Conservation (phyloP, 1,140 invertebrate species). For the Drosophila obscura region DNA sequence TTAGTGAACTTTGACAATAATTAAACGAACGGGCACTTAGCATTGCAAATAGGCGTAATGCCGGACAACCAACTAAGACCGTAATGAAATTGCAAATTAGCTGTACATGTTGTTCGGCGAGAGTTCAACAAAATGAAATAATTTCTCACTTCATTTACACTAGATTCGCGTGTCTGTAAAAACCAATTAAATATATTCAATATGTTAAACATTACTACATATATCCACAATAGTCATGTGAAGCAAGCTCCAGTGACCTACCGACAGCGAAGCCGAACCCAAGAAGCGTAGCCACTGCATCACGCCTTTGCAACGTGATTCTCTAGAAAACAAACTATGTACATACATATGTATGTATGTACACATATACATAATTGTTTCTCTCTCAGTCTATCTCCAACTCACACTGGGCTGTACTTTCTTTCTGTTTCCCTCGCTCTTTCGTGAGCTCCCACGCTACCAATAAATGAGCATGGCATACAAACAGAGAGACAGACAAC, state of each 20-base stretch:
- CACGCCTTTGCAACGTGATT: conserved; percentile 69
- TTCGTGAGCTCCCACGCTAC: conserved; percentile 16
- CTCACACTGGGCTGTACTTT: conserved; percentile 4
- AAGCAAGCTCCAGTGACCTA: conserved; percentile 4
- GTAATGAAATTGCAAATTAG: conserved; percentile 24
- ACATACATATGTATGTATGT: neutral
- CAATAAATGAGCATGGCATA: neutral
- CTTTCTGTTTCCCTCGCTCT: conserved; percentile 2
- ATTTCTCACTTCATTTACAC: neutral
- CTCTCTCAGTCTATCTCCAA: neutral
- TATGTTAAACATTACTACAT: no score
- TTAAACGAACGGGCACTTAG: conserved; percentile 18
- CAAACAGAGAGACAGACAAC: conserved; percentile 1
- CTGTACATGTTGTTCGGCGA: neutral
- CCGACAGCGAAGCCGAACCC: neutral
- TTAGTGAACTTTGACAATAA: conserved; percentile 27
- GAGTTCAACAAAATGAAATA: neutral
- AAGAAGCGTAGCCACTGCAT: conserved; percentile 20
- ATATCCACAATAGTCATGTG: neutral
- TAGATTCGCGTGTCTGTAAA: neutral
- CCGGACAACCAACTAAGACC: no score
- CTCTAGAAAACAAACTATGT: neutral
- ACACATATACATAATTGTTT: no score
- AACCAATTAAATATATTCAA: conserved; percentile 7
- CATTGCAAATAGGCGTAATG: conserved; percentile 13